Evolutionary conservation across 2,888 invertebrate species (phyloP).

Genomic region (Calameuta filiformis): DNA sequence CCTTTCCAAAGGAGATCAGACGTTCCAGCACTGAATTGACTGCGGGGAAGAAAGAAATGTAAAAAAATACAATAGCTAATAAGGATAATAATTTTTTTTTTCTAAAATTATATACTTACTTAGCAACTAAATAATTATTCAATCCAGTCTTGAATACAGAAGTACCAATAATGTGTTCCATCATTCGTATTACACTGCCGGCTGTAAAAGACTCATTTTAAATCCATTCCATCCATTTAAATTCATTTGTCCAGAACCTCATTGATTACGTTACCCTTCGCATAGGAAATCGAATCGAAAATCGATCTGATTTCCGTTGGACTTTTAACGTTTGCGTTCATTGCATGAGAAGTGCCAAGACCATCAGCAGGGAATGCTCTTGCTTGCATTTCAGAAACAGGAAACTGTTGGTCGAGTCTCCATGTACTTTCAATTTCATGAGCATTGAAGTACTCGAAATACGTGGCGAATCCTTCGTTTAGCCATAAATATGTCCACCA

Average conservation of each 20-base stretch:
- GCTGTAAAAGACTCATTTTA: neutral
- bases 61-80: neutral
- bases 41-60: constrained; percentile 10
- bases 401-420: constrained; percentile 76
- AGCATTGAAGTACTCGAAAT: constrained; percentile 63
- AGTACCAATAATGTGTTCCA: constrained; percentile 72
- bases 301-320: constrained; percentile 71
- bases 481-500: constrained; percentile 66
- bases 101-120: neutral
- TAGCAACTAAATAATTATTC: constrained; percentile 67
- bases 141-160: constrained; percentile 70
- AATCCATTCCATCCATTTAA: too few relatives aligned
- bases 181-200: constrained; percentile 70
- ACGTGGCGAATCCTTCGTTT: constrained; percentile 70
- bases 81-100: neutral
- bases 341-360: constrained; percentile 69
- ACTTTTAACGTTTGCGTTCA: constrained; percentile 69
- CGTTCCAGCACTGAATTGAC: constrained; percentile 36
- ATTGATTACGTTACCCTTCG: constrained; percentile 73
- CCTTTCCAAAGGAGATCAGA: constrained; percentile 45
- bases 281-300: constrained; percentile 77
- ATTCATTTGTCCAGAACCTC: constrained; percentile 61
- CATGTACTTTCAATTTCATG: constrained; percentile 72
- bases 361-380: constrained; percentile 73
- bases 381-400: constrained; percentile 76